Evolutionary conservation across 2,888 invertebrate species (phyloP), one percentile per base, ranked within the genome.

Genomic region (Mongoloraphidia duomilia): DNA sequence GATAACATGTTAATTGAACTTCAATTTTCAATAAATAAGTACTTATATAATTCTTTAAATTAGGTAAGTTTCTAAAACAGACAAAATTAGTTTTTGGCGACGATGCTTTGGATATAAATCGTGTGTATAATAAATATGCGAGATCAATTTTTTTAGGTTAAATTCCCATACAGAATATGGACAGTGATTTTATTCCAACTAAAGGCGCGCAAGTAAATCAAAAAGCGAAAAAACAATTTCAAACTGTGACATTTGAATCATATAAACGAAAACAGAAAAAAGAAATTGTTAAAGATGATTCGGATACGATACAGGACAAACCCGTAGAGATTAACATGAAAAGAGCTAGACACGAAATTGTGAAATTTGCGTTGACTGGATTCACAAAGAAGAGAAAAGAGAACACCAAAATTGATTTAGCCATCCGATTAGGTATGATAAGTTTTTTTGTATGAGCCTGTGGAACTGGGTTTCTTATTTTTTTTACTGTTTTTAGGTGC

Each of bases 351-450:
- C 81, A 83, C 65, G 92, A 93, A 63, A 77, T 93, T 5, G 77
- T 87, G 8, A 88, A 84, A 61, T 87, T 91, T 65, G 90, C 88
- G 35, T 83, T 87, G 69, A 77, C 79, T 33, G 88, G 87, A 47
- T 79, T 89, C 49, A 74, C 79, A 49, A 70, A 78, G 3, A 70
- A 73, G 9, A 80, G 83, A 60, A 84, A 86, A 59, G 76, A 80
- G 57, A 79, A 84, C 63, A 87, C 87, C n/a, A 84, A 85, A 71
- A 75, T 84, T 41, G 80, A 82, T 5, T 66, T 85, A 12, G 81
- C 87, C 1, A 75, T 92, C 35, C 84, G 82, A 64, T 74, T 93
- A 61, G 92, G 84, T 70, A 62, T 62, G 65, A 45, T 36, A 17
- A 17, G 26, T 33, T 43, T 43, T 17, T 38, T 39, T 35, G 36